These are phyloP conservation scores for Nannobrachium achirus DNA, from an alignment of 2,113 vertebrate species.

Conservation along the genomic window DNA sequence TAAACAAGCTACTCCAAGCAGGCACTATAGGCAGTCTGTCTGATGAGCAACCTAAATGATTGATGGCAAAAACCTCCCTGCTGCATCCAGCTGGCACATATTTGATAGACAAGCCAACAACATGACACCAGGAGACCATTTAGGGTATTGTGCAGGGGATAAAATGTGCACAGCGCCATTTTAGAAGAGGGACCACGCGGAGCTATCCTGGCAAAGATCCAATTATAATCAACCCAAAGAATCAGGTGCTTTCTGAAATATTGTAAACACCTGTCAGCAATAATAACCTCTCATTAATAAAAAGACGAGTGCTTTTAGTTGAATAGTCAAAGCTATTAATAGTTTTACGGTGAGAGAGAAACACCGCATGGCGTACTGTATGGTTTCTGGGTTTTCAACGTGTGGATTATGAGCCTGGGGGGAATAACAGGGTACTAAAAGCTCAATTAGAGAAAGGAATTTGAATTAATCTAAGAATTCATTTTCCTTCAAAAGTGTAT, in stretches of 20 bases:
- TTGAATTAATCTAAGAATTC: constrained; percentile 33
- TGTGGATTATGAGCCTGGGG: constrained; percentile 40
- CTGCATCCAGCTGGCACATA: neutral
- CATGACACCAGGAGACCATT: neutral
- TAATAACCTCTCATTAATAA: constrained; percentile 41
- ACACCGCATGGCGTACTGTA: constrained; percentile 24
- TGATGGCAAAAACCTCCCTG: neutral
- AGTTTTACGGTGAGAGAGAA: constrained; percentile 48
- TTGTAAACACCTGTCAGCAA: constrained; percentile 48
- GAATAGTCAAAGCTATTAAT: constrained; percentile 44
- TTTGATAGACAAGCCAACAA: neutral
- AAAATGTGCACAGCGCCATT: constrained; percentile 32
- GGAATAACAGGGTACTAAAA: neutral
- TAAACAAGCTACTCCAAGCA: constrained; percentile 2
- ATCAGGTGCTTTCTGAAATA: constrained; percentile 50
- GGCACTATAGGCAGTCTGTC: constrained; percentile 3
- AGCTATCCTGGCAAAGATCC: constrained; percentile 27
- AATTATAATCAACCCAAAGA: constrained; percentile 60
- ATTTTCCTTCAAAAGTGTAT: constrained; percentile 12
- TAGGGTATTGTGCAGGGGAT: neutral
- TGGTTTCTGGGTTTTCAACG: constrained; percentile 42
- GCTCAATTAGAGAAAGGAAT: constrained; percentile 7
- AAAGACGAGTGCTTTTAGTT: constrained; percentile 31
- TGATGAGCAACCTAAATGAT: neutral
- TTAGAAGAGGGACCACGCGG: constrained; percentile 33